phyloP scores from a whole-genome alignment of 2,113 vertebrate genomes.

The Collichthys lucidus region DNA sequence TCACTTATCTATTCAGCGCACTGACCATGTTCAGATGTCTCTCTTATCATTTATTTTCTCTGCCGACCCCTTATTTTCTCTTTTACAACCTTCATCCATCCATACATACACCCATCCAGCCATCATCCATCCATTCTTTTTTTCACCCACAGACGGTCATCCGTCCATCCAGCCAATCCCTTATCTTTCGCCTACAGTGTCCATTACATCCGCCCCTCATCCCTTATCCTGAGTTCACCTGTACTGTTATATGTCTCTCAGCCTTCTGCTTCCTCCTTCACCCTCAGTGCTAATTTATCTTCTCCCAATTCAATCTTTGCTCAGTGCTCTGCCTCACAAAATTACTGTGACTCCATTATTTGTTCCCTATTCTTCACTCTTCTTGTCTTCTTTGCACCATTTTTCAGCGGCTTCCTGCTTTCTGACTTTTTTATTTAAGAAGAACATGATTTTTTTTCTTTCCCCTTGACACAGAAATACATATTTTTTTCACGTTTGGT shows the following conservation, averaged over 20 bases:
- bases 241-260: slow-evolving; percentile 23
- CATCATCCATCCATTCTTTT: slow-evolving; percentile 13
- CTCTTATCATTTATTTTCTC: slow-evolving; percentile 1
- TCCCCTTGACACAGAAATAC: not conserved
- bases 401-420: slow-evolving; percentile 7
- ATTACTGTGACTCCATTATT: slow-evolving; percentile 24
- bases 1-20: slow-evolving; percentile 26
- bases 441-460: not conserved
- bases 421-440: slow-evolving; percentile 5
- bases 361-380: slow-evolving; percentile 16
- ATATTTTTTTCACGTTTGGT: not conserved
- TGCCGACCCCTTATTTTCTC: slow-evolving; percentile 19
- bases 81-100: slow-evolving; percentile 37
- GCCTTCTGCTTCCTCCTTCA: slow-evolving; percentile 19
- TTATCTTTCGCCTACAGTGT: slow-evolving; percentile 58
- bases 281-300: slow-evolving; percentile 45
- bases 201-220: slow-evolving; percentile 40
- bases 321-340: slow-evolving; percentile 3
- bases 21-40: slow-evolving; percentile 17
- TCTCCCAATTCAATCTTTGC: slow-evolving; percentile 30
- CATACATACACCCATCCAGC: slow-evolving; percentile 10
- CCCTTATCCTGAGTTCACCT: slow-evolving; percentile 55
- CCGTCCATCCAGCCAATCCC: slow-evolving; percentile 30
- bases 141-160: slow-evolving; percentile 10
- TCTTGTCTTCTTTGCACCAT: not conserved